Evolutionary conservation across 1,140 invertebrate species (phyloP).

Genomic region (Fopius arisanus): DNA sequence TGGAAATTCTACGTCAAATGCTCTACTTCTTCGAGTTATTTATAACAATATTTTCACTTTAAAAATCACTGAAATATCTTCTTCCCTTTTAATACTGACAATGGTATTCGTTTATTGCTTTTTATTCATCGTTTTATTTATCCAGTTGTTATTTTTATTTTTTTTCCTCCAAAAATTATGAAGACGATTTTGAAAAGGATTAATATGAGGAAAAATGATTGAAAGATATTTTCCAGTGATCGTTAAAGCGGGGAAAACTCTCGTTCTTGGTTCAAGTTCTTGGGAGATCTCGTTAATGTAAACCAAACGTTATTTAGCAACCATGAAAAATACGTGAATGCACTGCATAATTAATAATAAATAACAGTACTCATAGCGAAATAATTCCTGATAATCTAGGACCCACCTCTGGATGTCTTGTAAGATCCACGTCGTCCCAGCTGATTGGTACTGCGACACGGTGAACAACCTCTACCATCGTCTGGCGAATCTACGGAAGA

Average conservation of each 20-base stretch:
- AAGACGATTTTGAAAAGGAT: conserved; percentile 27
- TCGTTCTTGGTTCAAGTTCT: no score
- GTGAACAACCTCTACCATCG: conserved; percentile 78
- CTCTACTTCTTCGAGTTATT: conserved; percentile 37
- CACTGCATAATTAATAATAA: not conserved
- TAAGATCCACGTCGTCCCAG: conserved; percentile 83
- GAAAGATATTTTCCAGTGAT: no score
- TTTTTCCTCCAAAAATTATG: no score
- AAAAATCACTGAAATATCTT: conserved; percentile 20
- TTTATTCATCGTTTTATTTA: no score
- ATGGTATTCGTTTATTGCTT: no score
- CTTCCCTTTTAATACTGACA: no score
- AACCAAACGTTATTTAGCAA: not conserved
- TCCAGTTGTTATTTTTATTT: no score
- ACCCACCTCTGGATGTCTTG: conserved; percentile 84
- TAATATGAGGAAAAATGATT: not conserved
- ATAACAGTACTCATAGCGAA: not conserved
- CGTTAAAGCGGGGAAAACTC: no score
- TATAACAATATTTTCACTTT: not conserved
- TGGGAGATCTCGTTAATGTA: no score
- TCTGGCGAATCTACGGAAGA: conserved; percentile 80
- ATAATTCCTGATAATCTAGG: conserved; percentile 31
- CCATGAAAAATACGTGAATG: not conserved
- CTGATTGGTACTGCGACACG: conserved; percentile 72
- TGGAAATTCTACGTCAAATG: conserved; percentile 50